Evolutionary conservation across 1,140 invertebrate species (phyloP), one percentile per base, ranked within the genome.

Genomic region (Orius insidiosus): DNA sequence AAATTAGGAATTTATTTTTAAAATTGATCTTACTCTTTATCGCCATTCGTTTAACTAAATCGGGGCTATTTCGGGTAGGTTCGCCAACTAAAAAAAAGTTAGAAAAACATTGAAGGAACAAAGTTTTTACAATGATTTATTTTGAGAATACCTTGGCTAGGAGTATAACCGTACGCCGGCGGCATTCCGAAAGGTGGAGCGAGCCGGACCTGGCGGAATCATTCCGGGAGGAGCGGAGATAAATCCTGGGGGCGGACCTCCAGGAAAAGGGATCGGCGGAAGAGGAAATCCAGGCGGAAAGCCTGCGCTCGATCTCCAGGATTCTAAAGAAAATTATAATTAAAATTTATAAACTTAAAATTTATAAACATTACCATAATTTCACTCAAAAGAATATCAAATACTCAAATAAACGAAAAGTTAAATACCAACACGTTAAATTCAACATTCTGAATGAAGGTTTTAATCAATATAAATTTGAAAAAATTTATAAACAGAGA

Each of bases 81-180:
- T 46, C 30, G 35, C 18, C 39, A 0, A 44, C 15, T 42, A 32
- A 38, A 45, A 50, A 10, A 40, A 40, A 40, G 16, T 40, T 15
- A 3, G 47, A 31, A 13, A 38, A 32, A 10, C 16, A 4, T 3
- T 5, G 4, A 36, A 8, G 18, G 4, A 5, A 34, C 16, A 10
- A 15, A 6, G 5, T 34, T 24, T 13, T 30, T 4, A 30, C 13
- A 41, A 8, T 34, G 6, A 24, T 4, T 6, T 47, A 30, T n/a
- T 39, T 10, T 14, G 34, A 38, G 11, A 45, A 16, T 37, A 47
- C 14, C 1, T 41, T 44, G 41, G 34, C 18, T 14, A 32, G 53
- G 50, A 40, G 64, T 61, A 53, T 66, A 67, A 16, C 70, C 72
- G 62, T 79, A 80, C 36, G 78, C 80, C 16, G 80, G 80, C 41